These are phyloP conservation scores for Drosophila burlai DNA, from an alignment of 1,140 invertebrate genomes.

Conservation along the genomic window DNA sequence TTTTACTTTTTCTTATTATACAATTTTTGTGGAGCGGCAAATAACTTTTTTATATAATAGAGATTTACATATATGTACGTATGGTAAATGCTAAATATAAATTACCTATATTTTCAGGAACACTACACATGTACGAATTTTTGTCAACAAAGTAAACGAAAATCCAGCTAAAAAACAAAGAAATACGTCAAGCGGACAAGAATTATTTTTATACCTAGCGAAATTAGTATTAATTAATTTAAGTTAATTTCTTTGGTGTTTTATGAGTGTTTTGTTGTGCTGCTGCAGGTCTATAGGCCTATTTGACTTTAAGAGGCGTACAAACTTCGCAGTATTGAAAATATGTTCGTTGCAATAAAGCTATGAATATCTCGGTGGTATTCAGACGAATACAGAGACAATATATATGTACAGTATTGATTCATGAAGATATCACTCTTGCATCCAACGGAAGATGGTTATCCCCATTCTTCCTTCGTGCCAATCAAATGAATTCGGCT, in stretches of 20 bases:
- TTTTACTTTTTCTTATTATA: too few species aligned
- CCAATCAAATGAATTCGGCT: constrained; percentile 49
- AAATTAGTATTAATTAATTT: not conserved
- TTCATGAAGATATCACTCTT: constrained; percentile 19
- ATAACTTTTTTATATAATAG: too few species aligned
- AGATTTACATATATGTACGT: too few species aligned
- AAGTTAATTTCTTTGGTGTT: not conserved
- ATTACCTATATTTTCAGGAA: too few species aligned
- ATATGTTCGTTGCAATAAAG: constrained; percentile 5
- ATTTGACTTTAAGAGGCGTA: not conserved
- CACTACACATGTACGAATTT: too few species aligned
- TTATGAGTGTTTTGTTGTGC: too few species aligned
- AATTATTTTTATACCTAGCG: not conserved
- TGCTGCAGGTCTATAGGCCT: not conserved
- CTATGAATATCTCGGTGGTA: not conserved
- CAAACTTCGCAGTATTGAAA: not conserved
- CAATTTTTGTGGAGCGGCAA: too few species aligned
- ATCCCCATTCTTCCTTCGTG: constrained; percentile 22
- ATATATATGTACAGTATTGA: constrained; percentile 3
- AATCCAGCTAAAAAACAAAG: too few species aligned
- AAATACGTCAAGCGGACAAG: too few species aligned
- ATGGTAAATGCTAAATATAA: too few species aligned
- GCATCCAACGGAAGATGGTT: constrained; percentile 13
- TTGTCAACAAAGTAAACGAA: too few species aligned
- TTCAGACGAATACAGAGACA: not conserved